Conservation (phyloP, 2,888 invertebrate species). For the Epinotia brunnichana region DNA sequence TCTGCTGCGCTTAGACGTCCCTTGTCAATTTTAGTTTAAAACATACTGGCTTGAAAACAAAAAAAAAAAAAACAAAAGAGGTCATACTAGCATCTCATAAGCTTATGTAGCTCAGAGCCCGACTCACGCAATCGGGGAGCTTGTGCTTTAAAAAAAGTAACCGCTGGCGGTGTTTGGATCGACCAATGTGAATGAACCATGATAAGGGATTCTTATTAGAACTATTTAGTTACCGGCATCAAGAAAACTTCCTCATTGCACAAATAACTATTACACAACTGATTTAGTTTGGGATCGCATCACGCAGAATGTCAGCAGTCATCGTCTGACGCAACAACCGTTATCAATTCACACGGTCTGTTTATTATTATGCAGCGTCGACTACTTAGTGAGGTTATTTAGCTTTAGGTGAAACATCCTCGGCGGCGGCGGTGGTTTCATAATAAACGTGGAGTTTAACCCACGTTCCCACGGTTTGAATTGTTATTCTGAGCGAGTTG, state of each 20-base stretch:
- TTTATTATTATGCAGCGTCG: constrained; percentile 56
- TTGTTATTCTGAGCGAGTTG: constrained; percentile 74
- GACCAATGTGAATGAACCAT: not conserved
- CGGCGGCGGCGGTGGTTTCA: constrained; percentile 62
- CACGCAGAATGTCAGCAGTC: constrained; percentile 58
- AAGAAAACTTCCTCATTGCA: constrained; percentile 29
- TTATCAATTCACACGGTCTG: constrained; percentile 68
- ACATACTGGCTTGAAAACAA: not conserved
- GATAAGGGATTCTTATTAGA: not conserved
- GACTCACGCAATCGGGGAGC: not conserved
- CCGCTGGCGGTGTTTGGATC: too few relatives aligned
- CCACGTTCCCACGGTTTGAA: constrained; percentile 74
- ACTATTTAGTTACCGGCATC: constrained; percentile 13
- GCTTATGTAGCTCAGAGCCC: not conserved
- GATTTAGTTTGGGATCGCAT: constrained; percentile 32
- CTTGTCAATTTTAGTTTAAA: constrained; percentile 9
- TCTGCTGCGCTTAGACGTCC: constrained; percentile 10
- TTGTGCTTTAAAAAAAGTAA: too few relatives aligned
- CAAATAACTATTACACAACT: constrained; percentile 28
- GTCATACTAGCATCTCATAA: not conserved
- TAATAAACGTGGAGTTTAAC: constrained; percentile 71
- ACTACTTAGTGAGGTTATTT: constrained; percentile 56
- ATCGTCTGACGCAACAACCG: constrained; percentile 67
- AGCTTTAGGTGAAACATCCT: constrained; percentile 63
- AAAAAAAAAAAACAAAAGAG: constrained; percentile 15